phyloP scores from a whole-genome alignment of 1,140 invertebrate genomes.

The Mesaphorura yosii region DNA sequence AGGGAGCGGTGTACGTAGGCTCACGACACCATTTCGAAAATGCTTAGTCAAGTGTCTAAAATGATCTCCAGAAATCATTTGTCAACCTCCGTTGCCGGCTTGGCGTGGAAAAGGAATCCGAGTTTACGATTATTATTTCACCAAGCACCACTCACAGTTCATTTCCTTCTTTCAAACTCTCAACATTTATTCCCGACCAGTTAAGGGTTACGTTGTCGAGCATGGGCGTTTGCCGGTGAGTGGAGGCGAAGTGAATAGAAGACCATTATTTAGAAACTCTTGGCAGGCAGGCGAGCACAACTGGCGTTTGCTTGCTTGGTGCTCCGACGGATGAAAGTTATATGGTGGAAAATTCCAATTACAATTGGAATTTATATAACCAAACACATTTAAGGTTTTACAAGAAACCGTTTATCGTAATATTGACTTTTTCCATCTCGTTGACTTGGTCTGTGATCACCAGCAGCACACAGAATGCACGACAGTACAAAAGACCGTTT shows the following conservation, averaged over 20 bases:
- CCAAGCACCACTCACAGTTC: no score
- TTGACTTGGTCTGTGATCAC: slow-evolving; percentile 27
- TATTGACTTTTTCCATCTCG: slow-evolving; percentile 33
- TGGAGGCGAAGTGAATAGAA: no score
- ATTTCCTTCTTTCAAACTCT: no score
- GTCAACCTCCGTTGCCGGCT: slow-evolving; percentile 23
- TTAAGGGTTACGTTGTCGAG: no score
- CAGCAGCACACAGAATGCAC: not conserved
- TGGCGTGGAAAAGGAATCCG: no score
- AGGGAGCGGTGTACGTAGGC: not conserved
- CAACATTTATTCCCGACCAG: no score
- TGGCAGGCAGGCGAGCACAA: no score
- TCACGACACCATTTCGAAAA: not conserved
- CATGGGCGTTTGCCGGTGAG: no score
- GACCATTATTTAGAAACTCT: no score
- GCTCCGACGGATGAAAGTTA: not conserved
- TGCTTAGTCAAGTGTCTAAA: slow-evolving; percentile 31
- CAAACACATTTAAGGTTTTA: slow-evolving; percentile 31
- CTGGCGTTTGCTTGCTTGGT: not conserved
- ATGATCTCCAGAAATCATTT: slow-evolving; percentile 29
- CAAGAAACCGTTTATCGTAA: slow-evolving; percentile 33
- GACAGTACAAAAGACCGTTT: not conserved
- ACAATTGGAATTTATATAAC: slow-evolving; percentile 34
- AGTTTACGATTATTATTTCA: no score
- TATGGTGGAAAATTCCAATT: slow-evolving; percentile 29